Evolutionary conservation across 1,140 invertebrate genomes (phyloP).

Genomic region (Ooceraea biroi): DNA sequence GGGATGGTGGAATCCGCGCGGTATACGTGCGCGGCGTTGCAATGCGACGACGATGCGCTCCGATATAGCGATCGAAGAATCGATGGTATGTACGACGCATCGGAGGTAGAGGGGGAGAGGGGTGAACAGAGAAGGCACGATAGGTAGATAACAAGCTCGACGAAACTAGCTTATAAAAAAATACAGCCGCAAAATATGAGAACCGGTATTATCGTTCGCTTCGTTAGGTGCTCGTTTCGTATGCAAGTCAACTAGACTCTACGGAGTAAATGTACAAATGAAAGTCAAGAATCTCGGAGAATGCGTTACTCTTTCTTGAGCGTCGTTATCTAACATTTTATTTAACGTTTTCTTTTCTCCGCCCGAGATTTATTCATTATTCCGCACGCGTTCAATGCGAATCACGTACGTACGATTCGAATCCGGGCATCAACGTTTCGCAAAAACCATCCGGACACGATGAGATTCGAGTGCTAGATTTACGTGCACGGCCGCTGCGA

Average conservation of each 20-base stretch:
- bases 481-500: neutral
- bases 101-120: neutral
- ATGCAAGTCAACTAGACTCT: slow-evolving; percentile 17
- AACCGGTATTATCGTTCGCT: slow-evolving; percentile 22
- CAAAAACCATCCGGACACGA: neutral
- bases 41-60: slow-evolving; percentile 17
- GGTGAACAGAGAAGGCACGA: neutral
- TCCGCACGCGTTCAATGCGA: no score
- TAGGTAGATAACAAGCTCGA: slow-evolving; percentile 24
- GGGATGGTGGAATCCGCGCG: neutral
- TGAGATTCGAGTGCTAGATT: slow-evolving; percentile 22
- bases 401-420: no score
- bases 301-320: no score
- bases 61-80: slow-evolving; percentile 36
- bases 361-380: no score
- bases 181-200: neutral
- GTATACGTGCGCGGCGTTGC: slow-evolving; percentile 50
- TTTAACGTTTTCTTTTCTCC: no score
- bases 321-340: no score
- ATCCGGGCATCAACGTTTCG: no score
- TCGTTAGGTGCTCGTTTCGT: slow-evolving; percentile 10
- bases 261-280: slow-evolving; percentile 42
- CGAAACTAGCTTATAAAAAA: slow-evolving; percentile 39
- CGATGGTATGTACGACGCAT: neutral
- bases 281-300: no score